A percentile compares a stretch with the other conserved stretches of the same genome.
These are phyloP conservation scores for Phortica magna DNA, from an alignment of 2,888 invertebrate species.

Conservation along the genomic window DNA sequence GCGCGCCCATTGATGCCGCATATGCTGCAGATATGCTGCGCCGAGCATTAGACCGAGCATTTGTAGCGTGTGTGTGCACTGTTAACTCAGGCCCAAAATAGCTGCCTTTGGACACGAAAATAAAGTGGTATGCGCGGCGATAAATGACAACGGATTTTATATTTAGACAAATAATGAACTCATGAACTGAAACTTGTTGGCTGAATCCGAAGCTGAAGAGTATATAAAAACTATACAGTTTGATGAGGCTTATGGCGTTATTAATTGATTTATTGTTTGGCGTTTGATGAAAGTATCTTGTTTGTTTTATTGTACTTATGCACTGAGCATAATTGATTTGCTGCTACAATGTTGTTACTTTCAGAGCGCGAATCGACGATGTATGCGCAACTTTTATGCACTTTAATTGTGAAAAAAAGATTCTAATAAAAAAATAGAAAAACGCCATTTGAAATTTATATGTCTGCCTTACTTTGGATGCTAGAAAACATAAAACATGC, in stretches of 20 bases:
- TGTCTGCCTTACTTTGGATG: no score
- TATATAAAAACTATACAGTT: slow-evolving; percentile 31
- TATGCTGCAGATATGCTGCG: background rate
- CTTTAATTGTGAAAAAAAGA: no score
- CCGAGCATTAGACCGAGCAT: background rate
- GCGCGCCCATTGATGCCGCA: background rate
- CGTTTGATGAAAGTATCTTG: background rate
- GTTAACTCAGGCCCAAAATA: background rate
- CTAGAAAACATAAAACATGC: background rate
- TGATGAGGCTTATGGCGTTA: background rate
- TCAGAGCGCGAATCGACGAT: no score
- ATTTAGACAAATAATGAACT: slow-evolving; percentile 24
- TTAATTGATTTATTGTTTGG: slow-evolving; percentile 27
- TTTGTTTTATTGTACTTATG: background rate
- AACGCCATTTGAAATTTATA: no score
- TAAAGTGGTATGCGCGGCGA: slow-evolving; percentile 2
- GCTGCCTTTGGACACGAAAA: background rate
- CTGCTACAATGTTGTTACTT: no score
- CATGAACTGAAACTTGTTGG: slow-evolving; percentile 31
- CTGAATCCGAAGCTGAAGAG: background rate
- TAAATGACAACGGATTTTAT: slow-evolving; percentile 25
- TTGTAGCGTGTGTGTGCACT: background rate
- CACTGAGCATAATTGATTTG: no score
- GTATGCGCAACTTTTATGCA: no score
- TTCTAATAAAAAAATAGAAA: no score